phyloP scores from a whole-genome alignment of 2,888 invertebrate genomes.

The Hirtodrosophila trivittata region DNA sequence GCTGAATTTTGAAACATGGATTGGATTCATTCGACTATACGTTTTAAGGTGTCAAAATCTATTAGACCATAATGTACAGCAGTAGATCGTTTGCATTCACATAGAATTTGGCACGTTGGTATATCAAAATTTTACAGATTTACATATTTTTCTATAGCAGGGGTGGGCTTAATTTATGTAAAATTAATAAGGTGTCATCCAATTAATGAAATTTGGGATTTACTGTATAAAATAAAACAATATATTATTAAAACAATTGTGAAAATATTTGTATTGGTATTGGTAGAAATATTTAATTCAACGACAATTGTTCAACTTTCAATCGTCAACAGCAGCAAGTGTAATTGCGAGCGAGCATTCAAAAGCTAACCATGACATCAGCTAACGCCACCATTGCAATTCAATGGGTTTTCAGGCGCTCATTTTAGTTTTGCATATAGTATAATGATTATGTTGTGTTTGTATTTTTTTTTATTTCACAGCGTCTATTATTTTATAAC shows the following conservation, averaged over 20 bases:
- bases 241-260: conserved; percentile 38
- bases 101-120: conserved; percentile 61
- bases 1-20: conserved; percentile 73
- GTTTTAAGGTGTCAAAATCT: conserved; percentile 47
- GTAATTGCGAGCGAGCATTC: conserved; percentile 59
- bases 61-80: conserved; percentile 76
- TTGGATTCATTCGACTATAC: conserved; percentile 45
- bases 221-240: conserved; percentile 74
- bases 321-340: conserved; percentile 50
- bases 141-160: conserved; percentile 76
- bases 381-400: conserved; percentile 50
- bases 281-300: conserved; percentile 5
- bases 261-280: conserved; percentile 17
- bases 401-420: conserved; percentile 55
- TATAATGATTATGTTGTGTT: conserved; percentile 55
- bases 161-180: conserved; percentile 76
- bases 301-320: conserved; percentile 16
- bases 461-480: conserved; percentile 72
- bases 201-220: conserved; percentile 77
- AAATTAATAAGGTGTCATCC: conserved; percentile 74
- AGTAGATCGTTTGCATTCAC: conserved; percentile 60
- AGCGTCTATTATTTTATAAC: conserved; percentile 71
- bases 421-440: conserved; percentile 67
- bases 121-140: conserved; percentile 69
- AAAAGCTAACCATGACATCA: conserved; percentile 28